Evolutionary conservation across 1,140 invertebrate genomes (phyloP), one percentile per base, ranked within the genome.

Genomic region (Drosophila nannoptera): DNA sequence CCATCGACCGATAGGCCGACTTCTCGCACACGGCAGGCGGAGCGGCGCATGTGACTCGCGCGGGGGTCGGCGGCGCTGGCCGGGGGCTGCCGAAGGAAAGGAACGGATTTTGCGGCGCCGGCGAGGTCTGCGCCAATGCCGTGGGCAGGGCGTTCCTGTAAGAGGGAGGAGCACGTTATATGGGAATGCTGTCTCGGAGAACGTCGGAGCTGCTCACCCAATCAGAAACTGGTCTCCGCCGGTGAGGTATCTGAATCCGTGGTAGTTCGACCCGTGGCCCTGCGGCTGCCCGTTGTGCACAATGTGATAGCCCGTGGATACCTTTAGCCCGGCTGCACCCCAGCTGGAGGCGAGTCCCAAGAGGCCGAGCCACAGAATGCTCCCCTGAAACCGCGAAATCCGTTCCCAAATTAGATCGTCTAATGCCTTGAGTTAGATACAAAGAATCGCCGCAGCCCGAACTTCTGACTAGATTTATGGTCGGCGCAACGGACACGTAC

Each of bases 1-100:
- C 96, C 52, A 94, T 92, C 2, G 93, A 92, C 16, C 96, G 91
- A 81, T 96, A 97, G 55, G 92, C 91, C 0, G 90, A 89, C 52
- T 91, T 89, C 7, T 86, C 81, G 70, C 92, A 93, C 9, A 64
- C 43, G 5, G 87, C 55, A 8, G 90, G 90, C 9, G 90, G 67
- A 50, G 68, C 87, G 31, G 90, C 90, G 77, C 91, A 91, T 0
- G 86, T 43, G 9, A 82, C 76, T 5, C 46, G 58, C 1, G 81
- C 84, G 0, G 84, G 74, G 11, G 48, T 86, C 9, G 87, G 87
- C 29, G 84, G 63, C 3, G 60, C 33, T n/a, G 56, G 7, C 1
- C 38, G 49, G 2, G 75, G 54, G 38, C 38, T 63, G 0, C 65
- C 38, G 5, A 68, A 14, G 0, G 77, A 7, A 0, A 67, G 58